Evolutionary conservation across 2,888 invertebrate species (phyloP).

Genomic region (Strigamia maritima): DNA sequence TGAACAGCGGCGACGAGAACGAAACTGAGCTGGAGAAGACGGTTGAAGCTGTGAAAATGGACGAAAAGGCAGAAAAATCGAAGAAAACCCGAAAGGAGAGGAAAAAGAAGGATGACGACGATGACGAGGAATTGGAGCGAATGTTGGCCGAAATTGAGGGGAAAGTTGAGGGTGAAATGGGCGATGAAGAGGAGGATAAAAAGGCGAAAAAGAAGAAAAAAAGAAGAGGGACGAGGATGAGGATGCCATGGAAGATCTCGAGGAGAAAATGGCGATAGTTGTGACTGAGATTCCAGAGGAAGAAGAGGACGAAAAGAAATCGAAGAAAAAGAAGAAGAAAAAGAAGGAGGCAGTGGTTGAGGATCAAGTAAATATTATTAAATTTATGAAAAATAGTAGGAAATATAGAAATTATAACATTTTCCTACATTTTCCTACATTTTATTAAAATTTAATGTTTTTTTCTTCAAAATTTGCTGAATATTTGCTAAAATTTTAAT

Average conservation of each 20-base stretch:
- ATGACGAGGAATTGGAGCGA: constrained; percentile 76
- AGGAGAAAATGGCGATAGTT: constrained; percentile 43
- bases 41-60: constrained; percentile 6
- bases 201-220: constrained; percentile 39
- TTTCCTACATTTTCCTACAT: no score
- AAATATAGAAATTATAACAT: no score
- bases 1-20: constrained; percentile 35
- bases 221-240: constrained; percentile 40
- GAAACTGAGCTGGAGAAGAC: constrained; percentile 33
- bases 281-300: constrained; percentile 41
- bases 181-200: constrained; percentile 41
- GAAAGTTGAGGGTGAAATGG: constrained; percentile 38
- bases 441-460: no score
- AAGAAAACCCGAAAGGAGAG: constrained; percentile 43
- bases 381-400: no score
- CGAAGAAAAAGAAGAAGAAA: constrained; percentile 47
- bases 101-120: constrained; percentile 66
- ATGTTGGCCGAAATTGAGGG: constrained; percentile 74
- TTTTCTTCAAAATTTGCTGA: no score
- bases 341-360: constrained; percentile 44
- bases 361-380: no score
- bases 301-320: constrained; percentile 40
- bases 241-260: constrained; percentile 42
- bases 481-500: no score
- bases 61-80: constrained; percentile 47